Evolutionary conservation across 2,113 vertebrate species (phyloP), one percentile per base, ranked within the genome.

Genomic region (Toxostoma redivivum): DNA sequence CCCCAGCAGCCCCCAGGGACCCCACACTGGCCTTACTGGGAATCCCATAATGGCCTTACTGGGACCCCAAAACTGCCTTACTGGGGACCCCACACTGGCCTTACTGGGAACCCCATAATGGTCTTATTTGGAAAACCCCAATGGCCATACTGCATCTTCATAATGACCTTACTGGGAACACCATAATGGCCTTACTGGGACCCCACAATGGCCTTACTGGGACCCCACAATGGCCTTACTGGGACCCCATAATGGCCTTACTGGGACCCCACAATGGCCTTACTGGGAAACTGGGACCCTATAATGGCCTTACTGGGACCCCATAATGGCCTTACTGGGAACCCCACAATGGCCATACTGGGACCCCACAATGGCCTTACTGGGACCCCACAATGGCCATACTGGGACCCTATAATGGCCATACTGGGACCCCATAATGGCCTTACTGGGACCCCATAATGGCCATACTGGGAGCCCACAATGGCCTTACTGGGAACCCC

Each of bases 341-440:
- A 40, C 40, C 11, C 40, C 40, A 40, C 11, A 40, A 14, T 40
- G 40, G 40, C 40, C 40, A 12, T 40, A 40, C 16, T 27, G 44
- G 38, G 17, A 14, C 2, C 11, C 2, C 23, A 45, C 1, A 57
- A 1, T 2, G 1, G 10, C 18, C 15, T 19, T 48, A 37, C 19
- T 58, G 54, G 25, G 27, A 25, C 14, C 2, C 8, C 37, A 13
- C 3, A 11, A 8, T 10, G 10, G 44, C 23, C 12, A 18, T 33
- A 16, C 14, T 37, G 53, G 53, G 24, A 31, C 5, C 13, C 38
- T 13, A 56, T 1, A 20, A 5, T 0, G 0, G 30, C 12, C 38
- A 11, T 15, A n/a, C 12, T 54, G 51, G 53, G 24, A 31, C 5
- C 13, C 38, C 12, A 56, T 2, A 20, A 5, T 0, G 0, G 30